A percentile compares a stretch with the other conserved stretches of the same genome.
Conservation (phyloP, 2,888 invertebrate species). For the Pachliopta kotzebuea region DNA sequence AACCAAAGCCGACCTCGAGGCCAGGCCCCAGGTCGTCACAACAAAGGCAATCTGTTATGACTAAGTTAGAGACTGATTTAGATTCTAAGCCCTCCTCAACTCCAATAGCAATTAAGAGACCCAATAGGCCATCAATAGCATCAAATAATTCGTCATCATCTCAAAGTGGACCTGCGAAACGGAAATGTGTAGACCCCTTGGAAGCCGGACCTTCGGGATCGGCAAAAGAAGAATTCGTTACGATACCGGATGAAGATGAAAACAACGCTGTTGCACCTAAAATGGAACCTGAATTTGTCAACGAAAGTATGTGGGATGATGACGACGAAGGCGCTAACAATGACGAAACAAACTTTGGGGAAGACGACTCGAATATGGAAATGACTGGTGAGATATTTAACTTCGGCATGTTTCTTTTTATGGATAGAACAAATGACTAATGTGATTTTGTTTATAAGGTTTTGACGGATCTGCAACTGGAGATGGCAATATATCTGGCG, state of each 20-base stretch:
- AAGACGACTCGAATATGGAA: conserved; percentile 84
- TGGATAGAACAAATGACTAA: not conserved
- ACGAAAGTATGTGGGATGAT: conserved; percentile 81
- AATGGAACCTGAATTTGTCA: conserved; percentile 84
- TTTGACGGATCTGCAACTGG: conserved; percentile 77
- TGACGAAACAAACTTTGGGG: conserved; percentile 83
- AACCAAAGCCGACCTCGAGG: conserved; percentile 80
- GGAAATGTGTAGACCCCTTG: conserved; percentile 81
- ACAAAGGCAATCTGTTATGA: conserved; percentile 82
- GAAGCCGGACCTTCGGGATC: conserved; percentile 82
- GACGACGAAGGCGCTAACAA: conserved; percentile 83
- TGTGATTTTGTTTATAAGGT: conserved; percentile 45
- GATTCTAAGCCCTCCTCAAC: conserved; percentile 83
- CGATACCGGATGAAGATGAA: conserved; percentile 77
- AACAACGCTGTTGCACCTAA: conserved; percentile 82
- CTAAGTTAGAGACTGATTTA: conserved; percentile 82
- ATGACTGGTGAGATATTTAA: conserved; percentile 67
- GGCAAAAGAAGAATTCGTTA: conserved; percentile 77
- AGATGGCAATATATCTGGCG: conserved; percentile 74
- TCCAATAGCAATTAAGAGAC: conserved; percentile 82
- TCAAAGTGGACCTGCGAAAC: conserved; percentile 80
- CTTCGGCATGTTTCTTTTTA: not conserved
- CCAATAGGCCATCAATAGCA: conserved; percentile 83
- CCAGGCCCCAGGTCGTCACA: conserved; percentile 84
- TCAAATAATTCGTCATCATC: conserved; percentile 81